These are phyloP conservation scores for Scortum barcoo DNA, from an alignment of 2,113 vertebrate species.

Conservation along the genomic window DNA sequence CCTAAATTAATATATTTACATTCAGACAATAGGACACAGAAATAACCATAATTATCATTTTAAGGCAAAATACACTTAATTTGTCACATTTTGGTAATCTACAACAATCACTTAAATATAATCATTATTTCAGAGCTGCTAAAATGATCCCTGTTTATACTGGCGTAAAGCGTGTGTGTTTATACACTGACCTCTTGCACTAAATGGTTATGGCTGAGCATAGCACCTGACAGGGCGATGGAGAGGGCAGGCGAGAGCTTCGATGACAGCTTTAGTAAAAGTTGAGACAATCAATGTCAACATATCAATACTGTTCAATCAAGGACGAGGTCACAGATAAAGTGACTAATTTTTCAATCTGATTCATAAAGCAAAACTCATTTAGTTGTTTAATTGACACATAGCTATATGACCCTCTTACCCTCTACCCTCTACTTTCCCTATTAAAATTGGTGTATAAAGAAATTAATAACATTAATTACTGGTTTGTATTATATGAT, in stretches of 20 bases:
- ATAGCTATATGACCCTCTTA: not conserved
- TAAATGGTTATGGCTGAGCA: slow-evolving; percentile 38
- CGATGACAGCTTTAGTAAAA: slow-evolving; percentile 67
- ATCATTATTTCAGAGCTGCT: slow-evolving; percentile 21
- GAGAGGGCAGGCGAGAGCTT: slow-evolving; percentile 29
- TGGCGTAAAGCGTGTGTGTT: slow-evolving; percentile 32
- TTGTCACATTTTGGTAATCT: not conserved
- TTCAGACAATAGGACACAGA: not conserved
- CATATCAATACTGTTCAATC: slow-evolving; percentile 69
- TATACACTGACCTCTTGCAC: slow-evolving; percentile 45
- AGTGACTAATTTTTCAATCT: slow-evolving; percentile 34
- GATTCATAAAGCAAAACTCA: slow-evolving; percentile 43
- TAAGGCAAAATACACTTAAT: slow-evolving; percentile 9
- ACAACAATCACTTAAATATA: slow-evolving; percentile 3
- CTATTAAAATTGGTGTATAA: not conserved
- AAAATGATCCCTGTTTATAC: slow-evolving; percentile 26
- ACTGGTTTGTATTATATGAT: not conserved
- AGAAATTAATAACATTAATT: not conserved
- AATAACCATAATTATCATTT: slow-evolving; percentile 20
- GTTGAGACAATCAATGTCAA: slow-evolving; percentile 69
- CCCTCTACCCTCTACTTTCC: not conserved
- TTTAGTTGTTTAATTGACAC: slow-evolving; percentile 4
- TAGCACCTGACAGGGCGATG: slow-evolving; percentile 23
- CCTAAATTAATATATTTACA: not conserved
- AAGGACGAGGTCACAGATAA: slow-evolving; percentile 12